A percentile compares a stretch with the other conserved stretches of the same genome.
These are phyloP conservation scores for Gryllus longicercus DNA, from an alignment of 2,888 invertebrate species.

Conservation along the genomic window DNA sequence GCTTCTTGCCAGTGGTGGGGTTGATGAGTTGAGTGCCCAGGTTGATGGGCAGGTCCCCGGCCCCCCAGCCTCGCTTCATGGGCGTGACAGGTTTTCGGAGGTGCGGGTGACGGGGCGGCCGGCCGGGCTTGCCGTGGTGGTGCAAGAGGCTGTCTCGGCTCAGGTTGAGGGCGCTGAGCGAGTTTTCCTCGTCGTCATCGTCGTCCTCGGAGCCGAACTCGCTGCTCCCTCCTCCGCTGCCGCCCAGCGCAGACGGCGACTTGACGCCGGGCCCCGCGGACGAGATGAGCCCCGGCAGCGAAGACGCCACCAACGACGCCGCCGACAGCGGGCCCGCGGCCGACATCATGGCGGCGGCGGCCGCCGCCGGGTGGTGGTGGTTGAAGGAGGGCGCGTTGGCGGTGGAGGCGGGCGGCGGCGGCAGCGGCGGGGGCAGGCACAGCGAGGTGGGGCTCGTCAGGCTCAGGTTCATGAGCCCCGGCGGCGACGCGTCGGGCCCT, in stretches of 20 bases:
- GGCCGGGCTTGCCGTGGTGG: constrained; percentile 44
- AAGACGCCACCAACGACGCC: constrained; percentile 61
- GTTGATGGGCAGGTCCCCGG: constrained; percentile 69
- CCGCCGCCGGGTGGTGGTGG: constrained; percentile 57
- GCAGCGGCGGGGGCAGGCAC: constrained; percentile 59
- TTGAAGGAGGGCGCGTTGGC: constrained; percentile 50
- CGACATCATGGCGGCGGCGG: constrained; percentile 51
- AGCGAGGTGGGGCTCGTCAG: constrained; percentile 58
- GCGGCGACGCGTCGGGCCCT: constrained; percentile 44
- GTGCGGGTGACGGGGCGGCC: constrained; percentile 40
- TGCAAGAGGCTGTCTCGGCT: constrained; percentile 52
- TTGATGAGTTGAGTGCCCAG: constrained; percentile 87
- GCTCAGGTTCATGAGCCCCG: constrained; percentile 57
- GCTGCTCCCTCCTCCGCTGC: constrained; percentile 51
- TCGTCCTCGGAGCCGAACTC: constrained; percentile 57
- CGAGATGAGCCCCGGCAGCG: constrained; percentile 58
- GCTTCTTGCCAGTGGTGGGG: constrained; percentile 90
- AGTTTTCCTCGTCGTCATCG: constrained; percentile 59
- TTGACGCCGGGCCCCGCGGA: constrained; percentile 52
- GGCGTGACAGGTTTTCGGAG: constrained; percentile 57
- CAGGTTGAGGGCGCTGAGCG: constrained; percentile 61
- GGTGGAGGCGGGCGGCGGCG: constrained; percentile 58
- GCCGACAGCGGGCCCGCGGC: constrained; percentile 59
- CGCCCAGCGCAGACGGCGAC: constrained; percentile 46
- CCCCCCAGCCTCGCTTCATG: constrained; percentile 76